Percentiles rank a stretch among this genome's conserved stretches.
Evolutionary conservation across 2,113 vertebrate species (phyloP).

Genomic region (Danio rerio): DNA sequence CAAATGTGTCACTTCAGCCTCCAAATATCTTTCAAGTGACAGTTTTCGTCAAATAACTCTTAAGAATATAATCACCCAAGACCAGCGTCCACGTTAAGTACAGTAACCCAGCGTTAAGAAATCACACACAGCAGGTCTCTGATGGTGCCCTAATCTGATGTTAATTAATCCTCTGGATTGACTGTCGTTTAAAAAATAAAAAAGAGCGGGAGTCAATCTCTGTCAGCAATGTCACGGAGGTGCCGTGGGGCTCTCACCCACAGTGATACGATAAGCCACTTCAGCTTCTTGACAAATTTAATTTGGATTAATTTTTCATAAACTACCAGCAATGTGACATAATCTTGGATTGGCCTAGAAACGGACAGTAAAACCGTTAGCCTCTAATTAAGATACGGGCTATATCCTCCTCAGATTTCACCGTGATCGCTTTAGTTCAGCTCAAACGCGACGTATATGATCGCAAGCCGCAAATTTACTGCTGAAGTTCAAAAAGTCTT

Average conservation of each 20-base stretch:
- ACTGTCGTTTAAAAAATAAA: slow-evolving; percentile 26
- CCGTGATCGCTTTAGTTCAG: slow-evolving; percentile 44
- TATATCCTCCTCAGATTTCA: slow-evolving; percentile 30
- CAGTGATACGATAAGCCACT: slow-evolving; percentile 52
- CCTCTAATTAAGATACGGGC: slow-evolving; percentile 51
- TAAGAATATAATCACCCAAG: background rate
- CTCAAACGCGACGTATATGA: slow-evolving; percentile 14
- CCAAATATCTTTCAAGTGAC: slow-evolving; percentile 18
- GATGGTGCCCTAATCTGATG: slow-evolving; percentile 53
- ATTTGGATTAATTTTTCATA: slow-evolving; percentile 58
- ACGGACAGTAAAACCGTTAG: slow-evolving; percentile 43
- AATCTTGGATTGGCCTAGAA: slow-evolving; percentile 62
- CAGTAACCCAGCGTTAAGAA: background rate
- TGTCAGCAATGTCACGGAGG: slow-evolving; percentile 38
- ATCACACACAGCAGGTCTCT: slow-evolving; percentile 43
- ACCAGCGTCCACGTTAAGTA: background rate
- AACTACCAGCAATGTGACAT: slow-evolving; percentile 47
- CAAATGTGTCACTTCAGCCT: background rate
- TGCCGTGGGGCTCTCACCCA: slow-evolving; percentile 35
- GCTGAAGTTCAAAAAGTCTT: background rate
- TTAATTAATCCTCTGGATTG: slow-evolving; percentile 57
- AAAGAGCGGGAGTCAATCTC: slow-evolving; percentile 44
- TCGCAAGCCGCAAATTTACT: slow-evolving; percentile 22
- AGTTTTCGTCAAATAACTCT: slow-evolving; percentile 16
- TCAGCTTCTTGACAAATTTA: slow-evolving; percentile 56